These are phyloP conservation scores for Porphyrio hochstetteri DNA, from an alignment of 2,113 vertebrate genomes.

Conservation along the genomic window DNA sequence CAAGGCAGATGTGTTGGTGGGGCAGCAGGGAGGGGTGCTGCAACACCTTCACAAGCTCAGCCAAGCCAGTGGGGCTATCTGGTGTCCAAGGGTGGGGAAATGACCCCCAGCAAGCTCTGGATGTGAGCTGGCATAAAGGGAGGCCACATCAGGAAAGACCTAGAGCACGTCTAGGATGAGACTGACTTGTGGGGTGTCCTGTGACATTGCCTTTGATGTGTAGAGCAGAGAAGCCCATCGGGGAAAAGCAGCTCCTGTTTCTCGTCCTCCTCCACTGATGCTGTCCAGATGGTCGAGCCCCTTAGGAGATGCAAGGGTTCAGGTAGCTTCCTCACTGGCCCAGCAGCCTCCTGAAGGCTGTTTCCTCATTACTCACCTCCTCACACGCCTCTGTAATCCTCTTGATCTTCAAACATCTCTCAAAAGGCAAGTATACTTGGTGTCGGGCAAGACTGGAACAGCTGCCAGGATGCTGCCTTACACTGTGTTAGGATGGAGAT, in stretches of 20 bases:
- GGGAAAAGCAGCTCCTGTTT: background rate
- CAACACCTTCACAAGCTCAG: background rate
- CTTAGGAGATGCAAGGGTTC: rapidly evolving
- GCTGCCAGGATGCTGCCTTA: background rate
- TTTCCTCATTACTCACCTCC: background rate
- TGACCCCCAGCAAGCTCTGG: background rate
- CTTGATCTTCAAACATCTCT: background rate
- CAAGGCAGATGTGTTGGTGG: background rate
- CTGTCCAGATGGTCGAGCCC: background rate
- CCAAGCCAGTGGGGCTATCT: rapidly evolving
- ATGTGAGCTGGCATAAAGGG: background rate
- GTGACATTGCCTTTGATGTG: background rate
- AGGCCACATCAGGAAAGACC: background rate
- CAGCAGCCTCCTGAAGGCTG: background rate
- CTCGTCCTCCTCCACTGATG: background rate
- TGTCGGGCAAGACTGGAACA: background rate
- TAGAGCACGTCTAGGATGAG: background rate
- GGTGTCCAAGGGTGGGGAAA: background rate
- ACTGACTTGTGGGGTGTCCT: background rate
- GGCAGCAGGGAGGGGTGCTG: rapidly evolving
- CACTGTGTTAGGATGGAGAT: rapidly evolving
- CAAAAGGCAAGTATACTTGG: background rate
- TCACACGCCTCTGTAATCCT: background rate
- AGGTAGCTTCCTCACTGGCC: background rate
- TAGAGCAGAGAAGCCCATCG: background rate